These are phyloP conservation scores for Parapristionchus giblindavisi DNA, from an alignment of 2,888 invertebrate species.

Conservation along the genomic window DNA sequence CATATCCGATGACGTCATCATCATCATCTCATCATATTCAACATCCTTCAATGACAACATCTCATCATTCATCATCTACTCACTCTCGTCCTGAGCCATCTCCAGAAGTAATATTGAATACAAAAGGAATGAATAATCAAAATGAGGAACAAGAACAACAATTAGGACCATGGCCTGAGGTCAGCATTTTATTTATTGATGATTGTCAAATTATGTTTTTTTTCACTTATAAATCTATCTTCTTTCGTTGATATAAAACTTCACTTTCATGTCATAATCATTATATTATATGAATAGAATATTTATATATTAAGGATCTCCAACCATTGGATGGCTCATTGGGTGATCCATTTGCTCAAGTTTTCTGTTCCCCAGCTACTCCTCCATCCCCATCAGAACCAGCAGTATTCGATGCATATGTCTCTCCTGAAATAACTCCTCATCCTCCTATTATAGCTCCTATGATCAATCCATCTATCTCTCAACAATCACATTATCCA, in stretches of 20 bases:
- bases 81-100: slow-evolving; percentile 25
- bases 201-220: no score
- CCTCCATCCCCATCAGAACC: slow-evolving; percentile 7
- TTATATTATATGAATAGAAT: background rate
- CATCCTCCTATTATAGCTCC: background rate
- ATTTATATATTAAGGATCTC: slow-evolving; percentile 23
- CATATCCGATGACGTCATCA: slow-evolving; percentile 21
- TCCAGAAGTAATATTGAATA: background rate
- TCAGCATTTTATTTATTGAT: background rate
- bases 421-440: background rate
- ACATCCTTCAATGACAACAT: background rate
- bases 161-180: slow-evolving; percentile 33
- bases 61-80: background rate
- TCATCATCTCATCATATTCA: slow-evolving; percentile 5
- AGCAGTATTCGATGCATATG: slow-evolving; percentile 16
- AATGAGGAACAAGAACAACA: background rate
- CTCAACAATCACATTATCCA: background rate
- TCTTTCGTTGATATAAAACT: background rate
- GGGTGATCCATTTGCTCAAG: slow-evolving; percentile 36
- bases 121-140: background rate
- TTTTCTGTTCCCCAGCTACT: slow-evolving; percentile 36
- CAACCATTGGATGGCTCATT: background rate
- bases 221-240: no score
- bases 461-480: slow-evolving; percentile 21
- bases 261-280: background rate